phyloP scores from a whole-genome alignment of 2,113 vertebrate species.

The Gobiocypris rarus region DNA sequence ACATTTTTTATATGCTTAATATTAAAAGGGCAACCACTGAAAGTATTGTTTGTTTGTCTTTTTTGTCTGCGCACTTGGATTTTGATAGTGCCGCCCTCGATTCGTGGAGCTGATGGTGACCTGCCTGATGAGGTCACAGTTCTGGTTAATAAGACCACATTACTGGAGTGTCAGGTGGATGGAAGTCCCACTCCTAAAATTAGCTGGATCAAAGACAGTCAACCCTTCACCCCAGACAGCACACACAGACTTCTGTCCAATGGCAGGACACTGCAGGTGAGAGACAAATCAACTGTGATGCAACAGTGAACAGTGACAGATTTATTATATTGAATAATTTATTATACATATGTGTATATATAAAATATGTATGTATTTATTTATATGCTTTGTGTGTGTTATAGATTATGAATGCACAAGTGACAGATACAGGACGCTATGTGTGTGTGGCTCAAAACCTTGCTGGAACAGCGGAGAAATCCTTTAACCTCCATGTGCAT shows the following conservation, averaged over 20 bases:
- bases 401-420: slow-evolving; percentile 84
- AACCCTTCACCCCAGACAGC: slow-evolving; percentile 70
- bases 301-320: neutral
- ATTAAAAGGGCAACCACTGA: too few species aligned
- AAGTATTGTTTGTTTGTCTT: neutral
- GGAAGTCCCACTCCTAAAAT: slow-evolving; percentile 86
- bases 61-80: slow-evolving; percentile 8
- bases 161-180: slow-evolving; percentile 82
- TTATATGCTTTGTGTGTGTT: slow-evolving; percentile 32
- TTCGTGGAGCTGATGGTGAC: slow-evolving; percentile 77
- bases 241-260: slow-evolving; percentile 77
- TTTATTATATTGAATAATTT: neutral
- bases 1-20: neutral
- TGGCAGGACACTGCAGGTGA: slow-evolving; percentile 88
- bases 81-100: slow-evolving; percentile 84
- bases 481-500: slow-evolving; percentile 91
- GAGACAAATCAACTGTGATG: neutral
- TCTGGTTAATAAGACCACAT: slow-evolving; percentile 75
- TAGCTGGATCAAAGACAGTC: slow-evolving; percentile 89
- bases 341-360: neutral
- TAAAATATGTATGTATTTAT: neutral
- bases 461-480: slow-evolving; percentile 90
- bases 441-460: slow-evolving; percentile 86
- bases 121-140: slow-evolving; percentile 85
- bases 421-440: slow-evolving; percentile 90